Percentiles rank a stretch among this genome's conserved stretches.
These are phyloP conservation scores for Ernsta delagoae DNA, from an alignment of 2,888 invertebrate genomes.

Conservation along the genomic window DNA sequence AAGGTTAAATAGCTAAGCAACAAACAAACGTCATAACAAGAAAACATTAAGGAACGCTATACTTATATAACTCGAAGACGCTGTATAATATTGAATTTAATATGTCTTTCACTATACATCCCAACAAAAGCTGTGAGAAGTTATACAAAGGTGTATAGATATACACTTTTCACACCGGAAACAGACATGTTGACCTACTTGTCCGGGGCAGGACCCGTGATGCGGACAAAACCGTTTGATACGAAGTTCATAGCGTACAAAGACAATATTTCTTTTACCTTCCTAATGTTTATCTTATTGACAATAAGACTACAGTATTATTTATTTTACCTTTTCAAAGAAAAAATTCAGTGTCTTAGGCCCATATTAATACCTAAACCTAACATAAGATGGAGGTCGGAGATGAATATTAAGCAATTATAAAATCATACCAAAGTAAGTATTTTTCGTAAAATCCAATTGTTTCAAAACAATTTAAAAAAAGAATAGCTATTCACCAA, in stretches of 20 bases:
- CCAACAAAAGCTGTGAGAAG: slow-evolving; percentile 1
- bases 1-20: too few species aligned
- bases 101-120: background rate
- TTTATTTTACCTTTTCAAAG: background rate
- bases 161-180: slow-evolving; percentile 9
- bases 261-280: slow-evolving; percentile 24
- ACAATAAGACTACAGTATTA: background rate
- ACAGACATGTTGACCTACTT: slow-evolving; percentile 31
- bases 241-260: slow-evolving; percentile 23
- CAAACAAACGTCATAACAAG: too few species aligned
- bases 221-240: slow-evolving; percentile 31
- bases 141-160: background rate
- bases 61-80: too few species aligned
- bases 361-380: too few species aligned
- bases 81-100: background rate
- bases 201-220: slow-evolving; percentile 30
- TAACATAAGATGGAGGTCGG: too few species aligned
- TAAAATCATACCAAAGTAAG: too few species aligned
- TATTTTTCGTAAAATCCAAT: too few species aligned
- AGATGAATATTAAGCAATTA: too few species aligned
- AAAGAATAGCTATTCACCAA: background rate
- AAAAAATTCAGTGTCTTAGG: too few species aligned
- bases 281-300: slow-evolving; percentile 3
- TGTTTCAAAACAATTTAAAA: background rate
- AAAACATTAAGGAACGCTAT: too few species aligned